These are phyloP conservation scores for Myzus persicae DNA, from an alignment of 1,140 invertebrate species.

Conservation along the genomic window DNA sequence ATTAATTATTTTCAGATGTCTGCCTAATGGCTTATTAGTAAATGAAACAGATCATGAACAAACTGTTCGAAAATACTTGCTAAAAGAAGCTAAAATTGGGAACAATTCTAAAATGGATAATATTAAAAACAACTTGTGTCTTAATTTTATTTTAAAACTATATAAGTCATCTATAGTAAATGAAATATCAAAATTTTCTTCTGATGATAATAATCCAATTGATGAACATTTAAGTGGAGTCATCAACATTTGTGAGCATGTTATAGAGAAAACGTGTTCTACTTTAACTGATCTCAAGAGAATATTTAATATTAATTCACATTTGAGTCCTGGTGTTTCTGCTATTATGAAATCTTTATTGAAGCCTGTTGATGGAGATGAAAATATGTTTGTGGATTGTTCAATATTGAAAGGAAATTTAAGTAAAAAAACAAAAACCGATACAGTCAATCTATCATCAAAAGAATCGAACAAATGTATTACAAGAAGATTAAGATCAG, in stretches of 20 bases:
- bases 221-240: neutral
- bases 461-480: neutral
- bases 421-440: neutral
- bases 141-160: neutral
- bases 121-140: slow-evolving; percentile 6
- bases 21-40: slow-evolving; percentile 32
- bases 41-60: slow-evolving; percentile 31
- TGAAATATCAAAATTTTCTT: neutral
- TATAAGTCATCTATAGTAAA: neutral
- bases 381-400: neutral
- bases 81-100: slow-evolving; percentile 37
- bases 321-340: slow-evolving; percentile 32
- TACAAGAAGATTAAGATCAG: neutral
- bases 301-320: slow-evolving; percentile 38
- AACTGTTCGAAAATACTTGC: slow-evolving; percentile 28
- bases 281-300: slow-evolving; percentile 12
- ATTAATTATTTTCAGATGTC: slow-evolving; percentile 32
- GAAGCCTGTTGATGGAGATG: slow-evolving; percentile 1
- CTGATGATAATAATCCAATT: neutral
- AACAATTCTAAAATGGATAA: neutral
- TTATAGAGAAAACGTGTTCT: slow-evolving; percentile 41
- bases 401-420: neutral
- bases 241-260: neutral
- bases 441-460: neutral
- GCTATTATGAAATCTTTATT: slow-evolving; percentile 43